Percentiles rank a stretch among this genome's conserved stretches.
Evolutionary conservation across 2,797 vertebrate species (phyloP).

Genomic region (Macroramphosus scolopax): DNA sequence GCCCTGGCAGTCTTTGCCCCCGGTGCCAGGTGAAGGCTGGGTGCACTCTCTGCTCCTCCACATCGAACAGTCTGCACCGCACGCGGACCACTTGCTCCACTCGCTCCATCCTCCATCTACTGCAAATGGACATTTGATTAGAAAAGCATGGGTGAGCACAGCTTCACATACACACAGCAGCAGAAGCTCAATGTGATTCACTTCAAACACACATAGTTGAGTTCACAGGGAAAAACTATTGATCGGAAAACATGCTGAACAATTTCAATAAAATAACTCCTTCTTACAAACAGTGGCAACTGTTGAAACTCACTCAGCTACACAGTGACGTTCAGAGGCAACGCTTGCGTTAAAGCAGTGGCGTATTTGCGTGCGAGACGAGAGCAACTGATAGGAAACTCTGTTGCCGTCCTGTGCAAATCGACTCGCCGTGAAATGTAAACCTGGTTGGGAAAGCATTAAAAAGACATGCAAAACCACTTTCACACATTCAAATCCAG

Average conservation of each 20-base stretch:
- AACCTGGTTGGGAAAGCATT: conserved; percentile 51
- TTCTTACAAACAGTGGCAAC: conserved; percentile 15
- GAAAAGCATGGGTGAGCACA: background rate
- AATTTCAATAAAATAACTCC: conserved; percentile 27
- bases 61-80: conserved; percentile 89
- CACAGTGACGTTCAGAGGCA: conserved; percentile 23
- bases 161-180: conserved; percentile 1
- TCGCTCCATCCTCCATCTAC: conserved; percentile 95
- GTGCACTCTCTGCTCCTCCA: conserved; percentile 95
- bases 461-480: conserved; percentile 70
- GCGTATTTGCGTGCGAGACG: conserved; percentile 45
- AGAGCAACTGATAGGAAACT: conserved; percentile 40
- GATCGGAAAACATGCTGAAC: conserved; percentile 41
- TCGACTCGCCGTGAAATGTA: conserved; percentile 49
- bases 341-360: conserved; percentile 22
- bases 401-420: conserved; percentile 59
- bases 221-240: conserved; percentile 27
- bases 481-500: conserved; percentile 53
- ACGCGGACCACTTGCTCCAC: conserved; percentile 97
- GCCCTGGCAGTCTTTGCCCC: conserved; percentile 90
- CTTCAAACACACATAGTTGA: conserved; percentile 25
- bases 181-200: conserved; percentile 13
- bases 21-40: conserved; percentile 90
- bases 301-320: conserved; percentile 26
- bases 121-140: conserved; percentile 63